Evolutionary conservation across 2,797 vertebrate genomes (phyloP).

Genomic region (Emys orbicularis): DNA sequence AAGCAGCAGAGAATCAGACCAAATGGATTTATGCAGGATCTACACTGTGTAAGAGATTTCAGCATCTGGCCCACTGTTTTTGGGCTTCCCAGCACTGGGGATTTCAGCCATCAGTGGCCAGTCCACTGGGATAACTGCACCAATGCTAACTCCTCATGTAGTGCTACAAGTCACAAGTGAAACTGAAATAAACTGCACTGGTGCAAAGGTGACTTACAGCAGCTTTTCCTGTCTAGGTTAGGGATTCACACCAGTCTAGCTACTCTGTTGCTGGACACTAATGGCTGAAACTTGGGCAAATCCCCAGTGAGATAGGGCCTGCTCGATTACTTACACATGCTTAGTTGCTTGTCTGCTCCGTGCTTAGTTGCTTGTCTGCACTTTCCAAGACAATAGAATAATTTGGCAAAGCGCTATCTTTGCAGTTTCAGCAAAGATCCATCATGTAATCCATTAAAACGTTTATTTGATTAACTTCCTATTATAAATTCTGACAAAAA

Average conservation of each 20-base stretch:
- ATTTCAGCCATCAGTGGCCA: not conserved
- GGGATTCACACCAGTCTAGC: not conserved
- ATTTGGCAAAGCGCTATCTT: not conserved
- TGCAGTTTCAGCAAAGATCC: not conserved
- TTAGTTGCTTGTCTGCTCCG: not conserved
- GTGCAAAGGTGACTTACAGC: not conserved
- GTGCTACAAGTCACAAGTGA: not conserved
- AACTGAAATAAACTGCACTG: not conserved
- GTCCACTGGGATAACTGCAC: not conserved
- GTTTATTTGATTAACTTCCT: not conserved
- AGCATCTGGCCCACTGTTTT: not conserved
- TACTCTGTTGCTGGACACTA: not conserved
- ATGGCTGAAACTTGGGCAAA: not conserved
- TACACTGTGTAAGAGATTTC: not conserved
- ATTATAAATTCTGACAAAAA: not conserved
- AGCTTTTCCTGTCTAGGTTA: not conserved
- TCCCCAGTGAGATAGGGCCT: not conserved
- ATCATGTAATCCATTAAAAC: not conserved
- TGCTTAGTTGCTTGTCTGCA: not conserved
- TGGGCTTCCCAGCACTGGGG: not conserved
- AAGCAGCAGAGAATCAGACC: not conserved
- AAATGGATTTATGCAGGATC: not conserved
- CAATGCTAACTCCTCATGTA: not conserved
- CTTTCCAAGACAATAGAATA: not conserved
- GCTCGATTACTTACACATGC: not conserved